Conservation (phyloP, 2,113 vertebrate species). For the Channa maculata region DNA sequence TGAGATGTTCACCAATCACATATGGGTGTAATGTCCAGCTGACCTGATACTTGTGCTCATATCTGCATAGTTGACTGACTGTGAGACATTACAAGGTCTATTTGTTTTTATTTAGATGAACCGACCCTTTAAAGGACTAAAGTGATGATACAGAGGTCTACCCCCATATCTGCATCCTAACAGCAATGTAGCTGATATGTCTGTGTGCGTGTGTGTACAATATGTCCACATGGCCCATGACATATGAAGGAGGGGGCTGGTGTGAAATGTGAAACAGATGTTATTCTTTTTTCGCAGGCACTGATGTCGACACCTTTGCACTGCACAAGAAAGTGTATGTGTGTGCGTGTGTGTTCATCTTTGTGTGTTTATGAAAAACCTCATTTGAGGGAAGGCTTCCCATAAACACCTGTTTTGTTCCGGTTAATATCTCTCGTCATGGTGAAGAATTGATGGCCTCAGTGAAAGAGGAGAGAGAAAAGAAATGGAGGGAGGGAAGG, state of each 20-base stretch:
- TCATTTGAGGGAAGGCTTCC: constrained; percentile 60
- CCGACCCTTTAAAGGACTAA: constrained; percentile 1
- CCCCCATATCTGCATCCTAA: neutral
- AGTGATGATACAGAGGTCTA: neutral
- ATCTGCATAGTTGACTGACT: neutral
- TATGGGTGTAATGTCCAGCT: neutral
- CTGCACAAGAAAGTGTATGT: constrained; percentile 14
- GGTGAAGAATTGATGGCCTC: constrained; percentile 68
- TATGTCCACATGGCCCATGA: constrained; percentile 53
- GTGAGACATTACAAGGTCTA: neutral
- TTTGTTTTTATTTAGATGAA: neutral
- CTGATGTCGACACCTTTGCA: constrained; percentile 66
- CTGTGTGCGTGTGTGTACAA: constrained; percentile 31
- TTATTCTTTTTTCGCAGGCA: constrained; percentile 43
- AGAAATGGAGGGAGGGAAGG: neutral
- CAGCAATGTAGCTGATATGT: constrained; percentile 10
- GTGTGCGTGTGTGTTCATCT: neutral
- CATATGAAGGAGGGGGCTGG: constrained; percentile 11
- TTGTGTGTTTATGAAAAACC: constrained; percentile 19
- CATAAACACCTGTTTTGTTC: constrained; percentile 79
- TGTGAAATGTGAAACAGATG: constrained; percentile 74
- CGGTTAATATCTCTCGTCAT: constrained; percentile 68
- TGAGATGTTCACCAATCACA: neutral
- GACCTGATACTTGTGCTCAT: neutral
- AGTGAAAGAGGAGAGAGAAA: constrained; percentile 61